phyloP scores from a whole-genome alignment of 2,888 invertebrate genomes.

The Platypus cylindrus region DNA sequence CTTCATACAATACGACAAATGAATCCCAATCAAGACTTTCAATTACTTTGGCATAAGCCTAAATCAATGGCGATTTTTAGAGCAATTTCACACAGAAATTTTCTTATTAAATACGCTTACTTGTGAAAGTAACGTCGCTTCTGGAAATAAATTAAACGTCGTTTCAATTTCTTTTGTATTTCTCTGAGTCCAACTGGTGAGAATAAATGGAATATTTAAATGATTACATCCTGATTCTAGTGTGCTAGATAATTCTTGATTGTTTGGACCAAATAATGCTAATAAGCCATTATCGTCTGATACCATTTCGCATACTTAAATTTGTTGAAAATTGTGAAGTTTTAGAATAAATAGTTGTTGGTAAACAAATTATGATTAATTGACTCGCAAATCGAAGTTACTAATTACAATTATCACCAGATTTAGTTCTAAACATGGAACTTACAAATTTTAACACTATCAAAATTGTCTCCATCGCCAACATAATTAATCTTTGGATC shows the following conservation, averaged over 20 bases:
- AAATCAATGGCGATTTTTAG: neutral
- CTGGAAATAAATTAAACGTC: conserved; percentile 21
- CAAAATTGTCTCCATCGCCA: conserved; percentile 4
- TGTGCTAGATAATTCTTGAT: conserved; percentile 49
- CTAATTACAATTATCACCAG: no score
- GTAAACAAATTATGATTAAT: neutral
- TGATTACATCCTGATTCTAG: conserved; percentile 73
- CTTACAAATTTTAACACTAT: neutral
- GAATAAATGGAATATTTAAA: conserved; percentile 76
- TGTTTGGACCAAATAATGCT: conserved; percentile 71
- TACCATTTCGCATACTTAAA: conserved; percentile 8
- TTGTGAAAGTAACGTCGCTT: conserved; percentile 45
- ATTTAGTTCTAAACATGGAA: neutral
- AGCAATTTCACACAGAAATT: no score
- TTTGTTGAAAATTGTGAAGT: no score
- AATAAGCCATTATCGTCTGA: conserved; percentile 43
- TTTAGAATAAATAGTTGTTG: no score
- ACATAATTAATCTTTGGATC: no score
- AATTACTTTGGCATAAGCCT: conserved; percentile 52
- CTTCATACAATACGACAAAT: conserved; percentile 72
- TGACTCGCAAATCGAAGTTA: no score
- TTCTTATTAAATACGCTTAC: conserved; percentile 8
- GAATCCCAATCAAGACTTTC: conserved; percentile 59
- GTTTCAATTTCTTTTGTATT: conserved; percentile 1
- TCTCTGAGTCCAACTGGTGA: conserved; percentile 53